These are phyloP conservation scores for Hydroisotoma schaefferi DNA, from an alignment of 2,888 invertebrate genomes.

Conservation along the genomic window DNA sequence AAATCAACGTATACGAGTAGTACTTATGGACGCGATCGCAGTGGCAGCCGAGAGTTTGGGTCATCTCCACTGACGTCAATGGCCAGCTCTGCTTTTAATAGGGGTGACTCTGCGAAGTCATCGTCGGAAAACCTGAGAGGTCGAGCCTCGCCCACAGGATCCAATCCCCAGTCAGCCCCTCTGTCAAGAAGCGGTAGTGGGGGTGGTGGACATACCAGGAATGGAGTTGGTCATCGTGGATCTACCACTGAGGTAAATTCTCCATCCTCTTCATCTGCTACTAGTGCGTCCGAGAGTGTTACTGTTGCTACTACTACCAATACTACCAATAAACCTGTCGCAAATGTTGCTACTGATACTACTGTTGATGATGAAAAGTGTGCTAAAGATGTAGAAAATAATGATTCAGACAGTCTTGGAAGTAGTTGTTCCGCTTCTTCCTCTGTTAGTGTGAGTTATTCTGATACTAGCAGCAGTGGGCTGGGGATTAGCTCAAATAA, in stretches of 20 bases:
- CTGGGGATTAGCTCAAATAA: background rate
- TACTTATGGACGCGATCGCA: constrained; percentile 38
- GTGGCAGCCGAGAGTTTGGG: constrained; percentile 41
- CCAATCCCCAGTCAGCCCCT: background rate
- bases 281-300: constrained; percentile 40
- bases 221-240: constrained; percentile 24
- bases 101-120: constrained; percentile 26
- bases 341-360: constrained; percentile 30
- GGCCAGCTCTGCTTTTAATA: constrained; percentile 21
- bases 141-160: constrained; percentile 26
- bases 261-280: constrained; percentile 36
- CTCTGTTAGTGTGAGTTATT: constrained; percentile 25
- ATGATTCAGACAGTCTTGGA: constrained; percentile 33
- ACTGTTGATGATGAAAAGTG: constrained; percentile 31
- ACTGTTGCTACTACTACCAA: constrained; percentile 33
- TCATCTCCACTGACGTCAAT: constrained; percentile 26
- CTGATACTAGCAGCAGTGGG: constrained; percentile 13
- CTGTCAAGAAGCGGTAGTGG: constrained; percentile 14
- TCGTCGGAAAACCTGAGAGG: constrained; percentile 26
- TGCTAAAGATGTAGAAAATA: constrained; percentile 44
- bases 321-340: constrained; percentile 30
- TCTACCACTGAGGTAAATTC: constrained; percentile 40
- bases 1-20: constrained; percentile 20
- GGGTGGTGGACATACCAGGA: constrained; percentile 10
- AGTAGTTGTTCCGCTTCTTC: constrained; percentile 24